Evolutionary conservation across 2,113 vertebrate genomes (phyloP).

Genomic region (Cyprinodon tularosa): DNA sequence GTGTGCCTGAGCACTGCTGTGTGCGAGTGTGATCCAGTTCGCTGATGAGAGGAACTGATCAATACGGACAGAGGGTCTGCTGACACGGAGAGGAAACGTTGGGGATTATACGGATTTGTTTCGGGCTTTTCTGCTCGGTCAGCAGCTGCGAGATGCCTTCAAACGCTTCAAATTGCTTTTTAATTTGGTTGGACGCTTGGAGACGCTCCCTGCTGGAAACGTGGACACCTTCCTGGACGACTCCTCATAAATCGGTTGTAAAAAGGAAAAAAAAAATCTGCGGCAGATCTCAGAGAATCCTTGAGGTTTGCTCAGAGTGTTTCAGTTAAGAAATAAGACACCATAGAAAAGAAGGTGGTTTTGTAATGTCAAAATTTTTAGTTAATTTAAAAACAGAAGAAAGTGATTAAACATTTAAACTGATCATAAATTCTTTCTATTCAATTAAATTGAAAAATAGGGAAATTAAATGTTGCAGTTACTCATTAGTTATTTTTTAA

Average conservation of each 20-base stretch:
- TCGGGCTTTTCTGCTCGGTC: conserved; percentile 38
- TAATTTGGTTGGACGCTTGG: conserved; percentile 10
- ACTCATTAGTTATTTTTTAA: too few species aligned
- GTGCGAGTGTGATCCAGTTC: conserved; percentile 1
- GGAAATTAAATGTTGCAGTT: too few species aligned
- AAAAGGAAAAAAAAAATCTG: background rate
- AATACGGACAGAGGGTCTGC: conserved; percentile 41
- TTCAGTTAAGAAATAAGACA: background rate
- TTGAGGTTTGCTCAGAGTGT: background rate
- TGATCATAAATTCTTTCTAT: background rate
- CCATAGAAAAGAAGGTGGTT: background rate
- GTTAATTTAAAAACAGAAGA: background rate
- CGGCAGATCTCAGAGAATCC: background rate
- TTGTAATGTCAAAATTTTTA: background rate
- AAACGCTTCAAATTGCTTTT: conserved; percentile 9
- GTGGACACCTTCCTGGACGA: background rate
- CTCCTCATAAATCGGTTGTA: background rate
- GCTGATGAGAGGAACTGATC: conserved; percentile 55
- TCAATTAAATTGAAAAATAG: too few species aligned
- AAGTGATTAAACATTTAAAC: background rate
- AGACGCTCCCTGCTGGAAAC: background rate
- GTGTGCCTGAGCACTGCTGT: background rate
- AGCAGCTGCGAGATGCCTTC: conserved; percentile 28
- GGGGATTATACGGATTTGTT: conserved; percentile 48
- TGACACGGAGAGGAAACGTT: conserved; percentile 50